These are phyloP conservation scores for Macroglossus sobrinus DNA, from an alignment of 2,113 vertebrate species.

Conservation along the genomic window DNA sequence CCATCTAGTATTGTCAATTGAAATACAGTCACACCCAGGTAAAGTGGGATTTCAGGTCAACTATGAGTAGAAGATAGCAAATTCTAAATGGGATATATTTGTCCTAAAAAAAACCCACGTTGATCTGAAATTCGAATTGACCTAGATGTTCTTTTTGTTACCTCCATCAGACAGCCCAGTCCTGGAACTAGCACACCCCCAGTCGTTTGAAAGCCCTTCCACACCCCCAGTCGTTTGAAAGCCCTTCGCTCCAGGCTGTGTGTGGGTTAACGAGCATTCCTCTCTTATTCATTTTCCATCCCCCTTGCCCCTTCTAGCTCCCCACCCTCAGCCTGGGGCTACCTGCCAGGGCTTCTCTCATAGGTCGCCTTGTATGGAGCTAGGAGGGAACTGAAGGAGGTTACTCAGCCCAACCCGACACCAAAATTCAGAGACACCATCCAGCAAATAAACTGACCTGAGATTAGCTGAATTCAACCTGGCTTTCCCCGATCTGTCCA, in stretches of 20 bases:
- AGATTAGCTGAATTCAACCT: not conserved
- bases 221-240: not conserved
- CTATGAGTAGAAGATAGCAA: not conserved
- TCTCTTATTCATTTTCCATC: not conserved
- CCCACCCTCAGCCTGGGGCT: not conserved
- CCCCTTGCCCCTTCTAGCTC: not conserved
- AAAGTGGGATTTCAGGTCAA: not conserved
- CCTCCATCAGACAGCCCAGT: not conserved
- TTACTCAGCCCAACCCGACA: not conserved
- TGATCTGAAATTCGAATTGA: not conserved
- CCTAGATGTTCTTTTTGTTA: not conserved
- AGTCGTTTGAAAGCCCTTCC: not conserved
- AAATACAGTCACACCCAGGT: not conserved
- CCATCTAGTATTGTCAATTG: not conserved
- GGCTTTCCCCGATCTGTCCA: not conserved
- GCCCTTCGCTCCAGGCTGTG: not conserved
- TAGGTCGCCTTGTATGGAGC: not conserved
- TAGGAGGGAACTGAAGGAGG: not conserved
- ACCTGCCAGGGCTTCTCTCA: not conserved
- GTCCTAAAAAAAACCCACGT: not conserved
- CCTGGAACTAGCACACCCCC: not conserved
- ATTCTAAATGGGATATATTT: not conserved
- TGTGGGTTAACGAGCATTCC: not conserved
- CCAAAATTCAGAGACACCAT: not conserved
- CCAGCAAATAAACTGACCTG: not conserved